Evolutionary conservation across 2,797 vertebrate genomes (phyloP).

Genomic region (Macrochelys suwanniensis): DNA sequence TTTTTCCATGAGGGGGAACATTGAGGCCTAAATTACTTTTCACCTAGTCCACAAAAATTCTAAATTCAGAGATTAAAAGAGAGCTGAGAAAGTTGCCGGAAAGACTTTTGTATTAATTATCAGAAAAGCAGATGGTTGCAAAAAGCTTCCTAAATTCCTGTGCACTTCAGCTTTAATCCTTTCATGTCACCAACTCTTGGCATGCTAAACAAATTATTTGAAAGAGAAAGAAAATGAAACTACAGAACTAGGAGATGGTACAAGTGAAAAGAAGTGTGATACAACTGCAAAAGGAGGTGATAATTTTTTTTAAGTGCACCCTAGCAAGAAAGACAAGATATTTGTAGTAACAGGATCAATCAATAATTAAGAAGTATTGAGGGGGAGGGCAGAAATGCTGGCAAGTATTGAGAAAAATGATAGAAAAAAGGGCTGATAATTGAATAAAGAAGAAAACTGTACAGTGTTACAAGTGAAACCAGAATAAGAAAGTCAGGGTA

Average conservation of each 20-base stretch:
- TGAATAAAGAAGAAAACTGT: slow-evolving; percentile 18
- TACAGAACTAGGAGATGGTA: background rate
- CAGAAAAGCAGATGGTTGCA: slow-evolving; percentile 30
- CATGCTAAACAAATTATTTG: slow-evolving; percentile 31
- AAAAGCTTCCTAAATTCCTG: slow-evolving; percentile 57
- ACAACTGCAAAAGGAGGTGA: slow-evolving; percentile 23
- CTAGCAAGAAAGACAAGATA: background rate
- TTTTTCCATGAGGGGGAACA: slow-evolving; percentile 1
- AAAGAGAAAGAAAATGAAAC: slow-evolving; percentile 21
- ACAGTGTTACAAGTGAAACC: slow-evolving; percentile 1
- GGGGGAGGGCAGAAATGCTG: slow-evolving; percentile 18
- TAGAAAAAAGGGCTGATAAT: background rate
- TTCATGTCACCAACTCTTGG: slow-evolving; percentile 26
- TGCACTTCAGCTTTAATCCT: slow-evolving; percentile 16
- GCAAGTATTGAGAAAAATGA: background rate
- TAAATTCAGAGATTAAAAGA: slow-evolving; percentile 26
- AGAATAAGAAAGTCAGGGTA: background rate
- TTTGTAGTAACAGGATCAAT: slow-evolving; percentile 40
- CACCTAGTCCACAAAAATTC: background rate
- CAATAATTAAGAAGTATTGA: background rate
- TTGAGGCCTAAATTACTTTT: slow-evolving; percentile 15
- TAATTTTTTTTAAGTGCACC: background rate
- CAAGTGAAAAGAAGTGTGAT: slow-evolving; percentile 35
- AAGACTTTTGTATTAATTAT: slow-evolving; percentile 70
- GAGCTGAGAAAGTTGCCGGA: slow-evolving; percentile 10